Evolutionary conservation across 2,888 invertebrate species (phyloP), one percentile per base, ranked within the genome.

Genomic region (Drosophila nigricruria): DNA sequence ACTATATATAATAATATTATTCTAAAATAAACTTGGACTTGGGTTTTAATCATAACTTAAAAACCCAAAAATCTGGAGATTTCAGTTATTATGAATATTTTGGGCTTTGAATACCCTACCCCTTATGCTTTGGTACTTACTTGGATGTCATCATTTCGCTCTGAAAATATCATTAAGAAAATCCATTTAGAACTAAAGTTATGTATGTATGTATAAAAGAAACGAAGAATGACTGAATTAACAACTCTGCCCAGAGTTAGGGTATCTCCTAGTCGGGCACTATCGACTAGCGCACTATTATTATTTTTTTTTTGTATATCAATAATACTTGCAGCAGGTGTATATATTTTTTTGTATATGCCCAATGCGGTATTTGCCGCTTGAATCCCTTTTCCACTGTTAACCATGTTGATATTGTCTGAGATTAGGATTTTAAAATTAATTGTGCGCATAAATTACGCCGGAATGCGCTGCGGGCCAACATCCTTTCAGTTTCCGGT

Each of bases 401-500:
- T 40, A 60, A 49, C 53, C 57, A 69, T 73, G 85, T 75, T 77
- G 77, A 79, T 76, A 77, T 77, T 71, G 71, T 62, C 79, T 70
- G 73, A 77, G 87, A 84, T 88, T 88, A 76, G 83, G 76, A 85
- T 85, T 84, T 85, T 81, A 82, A 79, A 87, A 88, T 87, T 89
- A 88, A 89, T 89, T 89, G 89, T 78, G 77, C 87, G 73, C 84
- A 88, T 89, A 84, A 89, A 88, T 88, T 84, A 73, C 23, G 32
- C 47, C 57, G 38, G 47, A 62, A 25, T 40, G 23, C 32, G 65
- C 45, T 49, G 47, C 25, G 25, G 58, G 34, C 49, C 36, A 62
- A 63, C 77, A 77, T 77, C 70, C 69, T 70, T 71, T 70, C 60
- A 58, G 61, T 45, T 69, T 77, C 75, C 73, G 73, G 68, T 42